These are phyloP conservation scores for Acanthaster planci DNA, from an alignment of 35 echinoderm and acorn worm genomes.

Conservation along the genomic window DNA sequence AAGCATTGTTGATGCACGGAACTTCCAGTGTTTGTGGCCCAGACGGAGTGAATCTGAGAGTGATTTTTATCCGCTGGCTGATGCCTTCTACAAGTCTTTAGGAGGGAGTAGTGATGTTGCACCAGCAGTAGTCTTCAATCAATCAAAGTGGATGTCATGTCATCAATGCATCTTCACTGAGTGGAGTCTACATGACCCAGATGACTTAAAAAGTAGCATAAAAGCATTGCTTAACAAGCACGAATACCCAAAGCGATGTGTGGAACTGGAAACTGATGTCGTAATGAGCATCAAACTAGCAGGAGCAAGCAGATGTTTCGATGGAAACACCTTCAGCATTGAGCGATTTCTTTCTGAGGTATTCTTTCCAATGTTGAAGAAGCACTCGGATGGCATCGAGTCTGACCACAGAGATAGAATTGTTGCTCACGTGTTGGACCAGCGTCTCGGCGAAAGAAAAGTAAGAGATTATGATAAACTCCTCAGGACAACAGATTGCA, in stretches of 20 bases:
- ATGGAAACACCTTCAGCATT: conserved; percentile 2
- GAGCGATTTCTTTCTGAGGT: neutral
- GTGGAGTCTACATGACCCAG: neutral
- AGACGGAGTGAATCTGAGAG: neutral
- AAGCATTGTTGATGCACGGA: neutral
- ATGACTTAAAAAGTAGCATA: neutral
- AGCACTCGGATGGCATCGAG: neutral
- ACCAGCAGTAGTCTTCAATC: conserved; percentile 14
- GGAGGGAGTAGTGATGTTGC: neutral
- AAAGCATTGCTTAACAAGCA: conserved; percentile 2
- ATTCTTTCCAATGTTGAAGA: conserved; percentile 25
- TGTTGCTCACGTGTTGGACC: conserved; percentile 19
- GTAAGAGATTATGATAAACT: neutral
- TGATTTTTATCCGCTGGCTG: conserved; percentile 42
- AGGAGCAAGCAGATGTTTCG: neutral
- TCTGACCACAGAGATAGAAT: neutral
- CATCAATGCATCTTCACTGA: conserved; percentile 35
- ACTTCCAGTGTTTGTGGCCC: conserved; percentile 59
- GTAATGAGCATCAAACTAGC: neutral
- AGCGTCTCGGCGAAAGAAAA: conserved; percentile 28
- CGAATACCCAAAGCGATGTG: neutral
- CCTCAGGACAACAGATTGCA: conserved; percentile 28
- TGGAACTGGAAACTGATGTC: conserved; percentile 1
- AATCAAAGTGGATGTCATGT: conserved; percentile 1
- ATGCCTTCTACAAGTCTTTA: conserved; percentile 41